phyloP scores from a whole-genome alignment of 2,797 vertebrate species.

The Spinus olivaceus region DNA sequence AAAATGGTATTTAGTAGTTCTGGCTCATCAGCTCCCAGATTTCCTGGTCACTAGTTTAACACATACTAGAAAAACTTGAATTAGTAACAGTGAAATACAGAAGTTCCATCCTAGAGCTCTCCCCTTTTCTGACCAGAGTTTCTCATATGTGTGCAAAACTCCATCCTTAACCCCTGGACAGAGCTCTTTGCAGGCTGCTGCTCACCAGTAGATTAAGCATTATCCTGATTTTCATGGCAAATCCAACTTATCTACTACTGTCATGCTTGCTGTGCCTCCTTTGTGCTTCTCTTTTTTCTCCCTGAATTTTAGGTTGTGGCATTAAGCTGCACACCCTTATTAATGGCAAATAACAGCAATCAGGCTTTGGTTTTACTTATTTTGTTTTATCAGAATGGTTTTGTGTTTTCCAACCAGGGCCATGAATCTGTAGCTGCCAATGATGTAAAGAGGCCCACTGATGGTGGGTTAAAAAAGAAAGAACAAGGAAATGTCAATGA shows the following conservation, averaged over 20 bases:
- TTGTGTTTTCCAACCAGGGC: background rate
- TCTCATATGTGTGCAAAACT: background rate
- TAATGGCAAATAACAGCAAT: background rate
- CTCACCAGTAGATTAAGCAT: background rate
- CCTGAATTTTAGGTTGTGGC: background rate
- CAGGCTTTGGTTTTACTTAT: background rate
- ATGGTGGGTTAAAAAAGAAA: background rate
- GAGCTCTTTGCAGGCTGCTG: background rate
- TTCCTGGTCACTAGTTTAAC: slow-evolving; percentile 11
- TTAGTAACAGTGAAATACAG: background rate
- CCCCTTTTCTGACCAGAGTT: background rate
- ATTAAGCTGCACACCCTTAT: background rate
- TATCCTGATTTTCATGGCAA: background rate
- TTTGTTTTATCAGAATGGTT: background rate
- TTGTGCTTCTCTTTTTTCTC: background rate
- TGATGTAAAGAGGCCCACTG: background rate
- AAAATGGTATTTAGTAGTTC: background rate
- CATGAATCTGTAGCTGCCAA: background rate
- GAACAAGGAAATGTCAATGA: background rate
- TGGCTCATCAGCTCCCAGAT: background rate
- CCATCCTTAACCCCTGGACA: background rate
- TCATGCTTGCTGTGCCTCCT: background rate
- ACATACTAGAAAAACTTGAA: background rate
- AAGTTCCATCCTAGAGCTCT: background rate
- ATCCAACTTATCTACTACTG: background rate